Conservation (phyloP, 2,888 invertebrate species). For the Syrphus vitripennis region DNA sequence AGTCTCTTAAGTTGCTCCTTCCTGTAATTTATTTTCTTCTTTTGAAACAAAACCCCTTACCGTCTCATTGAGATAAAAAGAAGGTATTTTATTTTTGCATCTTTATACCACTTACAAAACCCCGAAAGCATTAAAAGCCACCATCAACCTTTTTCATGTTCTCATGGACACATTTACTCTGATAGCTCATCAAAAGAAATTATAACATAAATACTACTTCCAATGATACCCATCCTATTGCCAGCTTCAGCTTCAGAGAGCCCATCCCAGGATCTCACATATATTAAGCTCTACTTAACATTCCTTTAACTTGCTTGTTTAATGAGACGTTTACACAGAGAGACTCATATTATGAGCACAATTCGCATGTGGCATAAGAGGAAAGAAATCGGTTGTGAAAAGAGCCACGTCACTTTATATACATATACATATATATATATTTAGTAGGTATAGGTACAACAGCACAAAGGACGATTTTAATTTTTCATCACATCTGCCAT, state of each 20-base stretch:
- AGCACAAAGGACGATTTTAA: conserved; percentile 37
- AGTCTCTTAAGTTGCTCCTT: not conserved
- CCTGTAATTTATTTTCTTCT: not conserved
- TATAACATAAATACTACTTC: conserved; percentile 19
- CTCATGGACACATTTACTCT: conserved; percentile 4
- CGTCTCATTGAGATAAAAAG: not conserved
- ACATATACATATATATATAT: not conserved
- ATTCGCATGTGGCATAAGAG: conserved; percentile 40
- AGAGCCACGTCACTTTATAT: not conserved
- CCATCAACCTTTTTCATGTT: conserved; percentile 3
- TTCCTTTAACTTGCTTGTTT: conserved; percentile 49
- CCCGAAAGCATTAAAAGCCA: not conserved
- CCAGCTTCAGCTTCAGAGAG: not conserved
- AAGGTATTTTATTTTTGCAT: not conserved
- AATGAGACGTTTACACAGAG: conserved; percentile 55
- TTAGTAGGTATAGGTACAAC: not conserved
- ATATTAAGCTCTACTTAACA: conserved; percentile 20
- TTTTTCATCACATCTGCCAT: conserved; percentile 52
- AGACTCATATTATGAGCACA: conserved; percentile 38
- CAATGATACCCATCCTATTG: conserved; percentile 2
- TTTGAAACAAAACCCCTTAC: not conserved
- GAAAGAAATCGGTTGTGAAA: conserved; percentile 54
- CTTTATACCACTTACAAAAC: not conserved
- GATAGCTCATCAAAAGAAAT: conserved; percentile 26
- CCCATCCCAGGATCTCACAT: not conserved